Evolutionary conservation across 2,113 vertebrate genomes (phyloP), one percentile per base, ranked within the genome.

Genomic region (Leptobrachium leishanense): DNA sequence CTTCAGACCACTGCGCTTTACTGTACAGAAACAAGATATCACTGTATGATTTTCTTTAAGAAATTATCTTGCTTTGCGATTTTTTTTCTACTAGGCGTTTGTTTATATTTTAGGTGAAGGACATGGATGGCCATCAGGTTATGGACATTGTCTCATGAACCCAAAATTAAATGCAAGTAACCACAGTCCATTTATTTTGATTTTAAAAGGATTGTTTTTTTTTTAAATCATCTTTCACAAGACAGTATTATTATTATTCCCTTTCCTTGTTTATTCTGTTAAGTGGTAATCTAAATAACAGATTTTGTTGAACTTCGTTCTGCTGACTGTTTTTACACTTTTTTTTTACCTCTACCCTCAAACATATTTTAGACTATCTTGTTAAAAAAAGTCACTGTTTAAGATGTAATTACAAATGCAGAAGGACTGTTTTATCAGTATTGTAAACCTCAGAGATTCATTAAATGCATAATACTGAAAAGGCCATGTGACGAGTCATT

Each of bases 281-380:
- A 87, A 88, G 85, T 88, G 86, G 77, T 88, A 88, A 88, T 88
- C 84, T 88, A 89, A 89, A 88, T 87, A 89, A 88, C 88, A 88
- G 87, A 85, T 88, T 89, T 88, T 89, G 87, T 86, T 89, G 88
- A 87, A 82, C 85, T 86, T 86, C 84, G 85, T 87, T 86, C 85
- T 85, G 84, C 85, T 85, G 85, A 88, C 84, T 88, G 87, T 88
- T 88, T 89, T 89, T 89, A 88, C 87, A 89, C 86, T 84, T 86
- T 86, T 84, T 81, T 88, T 85, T 82, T 88, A 88, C 87, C 84
- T 89, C 86, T 89, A 86, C 85, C 87, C 88, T 88, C 86, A 86
- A 81, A 85, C 85, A 88, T 88, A 89, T 89, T 89, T 88, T 79
- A 85, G 79, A 85, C 76, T 81, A 83, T 83, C 83, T 82, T 85